phyloP scores from a whole-genome alignment of 2,113 vertebrate genomes.

The Pelecanus crispus region DNA sequence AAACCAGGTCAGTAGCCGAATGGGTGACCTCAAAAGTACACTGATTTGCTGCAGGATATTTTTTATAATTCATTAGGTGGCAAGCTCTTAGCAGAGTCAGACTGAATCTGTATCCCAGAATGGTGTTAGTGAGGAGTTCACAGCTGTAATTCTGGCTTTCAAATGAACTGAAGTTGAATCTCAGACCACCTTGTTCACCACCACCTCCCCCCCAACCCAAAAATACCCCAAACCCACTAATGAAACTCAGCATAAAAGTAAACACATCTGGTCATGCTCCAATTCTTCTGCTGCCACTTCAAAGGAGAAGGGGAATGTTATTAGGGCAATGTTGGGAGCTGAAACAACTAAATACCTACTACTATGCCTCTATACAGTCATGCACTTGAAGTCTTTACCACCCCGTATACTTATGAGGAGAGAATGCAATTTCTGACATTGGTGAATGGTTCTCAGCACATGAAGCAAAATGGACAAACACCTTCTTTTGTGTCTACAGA shows the following conservation, averaged over 20 bases:
- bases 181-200: not conserved
- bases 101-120: not conserved
- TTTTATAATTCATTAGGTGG: not conserved
- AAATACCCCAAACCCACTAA: not conserved
- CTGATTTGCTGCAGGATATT: not conserved
- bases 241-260: not conserved
- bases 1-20: not conserved
- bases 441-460: not conserved
- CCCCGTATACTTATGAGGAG: not conserved
- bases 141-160: not conserved
- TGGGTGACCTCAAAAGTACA: not conserved
- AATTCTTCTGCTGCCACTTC: not conserved
- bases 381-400: not conserved
- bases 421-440: not conserved
- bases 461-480: not conserved
- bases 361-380: not conserved
- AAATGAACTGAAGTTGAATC: not conserved
- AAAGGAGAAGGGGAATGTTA: not conserved
- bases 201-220: not conserved
- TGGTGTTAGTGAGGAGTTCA: not conserved
- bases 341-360: not conserved
- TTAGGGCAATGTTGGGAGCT: not conserved
- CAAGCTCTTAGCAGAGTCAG: not conserved
- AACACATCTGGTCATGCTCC: not conserved
- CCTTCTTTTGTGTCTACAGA: slow-evolving; percentile 3